phyloP scores from a whole-genome alignment of 2,797 vertebrate genomes.

The Sorex maritimensis region DNA sequence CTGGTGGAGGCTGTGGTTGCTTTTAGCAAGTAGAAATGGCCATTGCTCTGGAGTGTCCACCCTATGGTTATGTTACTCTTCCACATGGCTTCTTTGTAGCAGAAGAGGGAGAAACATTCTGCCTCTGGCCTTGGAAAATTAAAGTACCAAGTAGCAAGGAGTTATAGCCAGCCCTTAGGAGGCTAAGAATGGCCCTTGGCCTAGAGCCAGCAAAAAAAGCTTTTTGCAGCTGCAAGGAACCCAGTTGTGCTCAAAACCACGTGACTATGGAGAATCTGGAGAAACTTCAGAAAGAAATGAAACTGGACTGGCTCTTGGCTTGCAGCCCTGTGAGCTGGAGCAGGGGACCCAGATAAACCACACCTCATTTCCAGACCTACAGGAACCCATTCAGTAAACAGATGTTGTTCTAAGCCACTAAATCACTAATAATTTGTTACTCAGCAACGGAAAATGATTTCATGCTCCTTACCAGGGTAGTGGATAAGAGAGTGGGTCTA shows the following conservation, averaged over 20 bases:
- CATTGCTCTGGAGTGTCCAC: not conserved
- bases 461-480: not conserved
- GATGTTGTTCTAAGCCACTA: not conserved
- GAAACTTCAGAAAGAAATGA: not conserved
- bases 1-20: not conserved
- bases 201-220: not conserved
- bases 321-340: not conserved
- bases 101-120: not conserved
- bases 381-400: slow-evolving; percentile 11
- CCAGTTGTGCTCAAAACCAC: not conserved
- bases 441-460: slow-evolving; percentile 23
- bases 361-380: not conserved
- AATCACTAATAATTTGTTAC: slow-evolving; percentile 42
- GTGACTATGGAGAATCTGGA: not conserved
- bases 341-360: not conserved
- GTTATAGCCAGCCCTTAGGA: not conserved
- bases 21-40: not conserved
- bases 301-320: not conserved
- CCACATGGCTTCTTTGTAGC: not conserved
- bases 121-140: slow-evolving; percentile 17
- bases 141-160: not conserved
- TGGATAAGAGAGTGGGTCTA: not conserved
- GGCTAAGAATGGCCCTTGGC: not conserved
- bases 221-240: not conserved
- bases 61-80: not conserved